phyloP scores from a whole-genome alignment of 64 coral and sea anemone genomes.

The Catalaphyllia jardinei region DNA sequence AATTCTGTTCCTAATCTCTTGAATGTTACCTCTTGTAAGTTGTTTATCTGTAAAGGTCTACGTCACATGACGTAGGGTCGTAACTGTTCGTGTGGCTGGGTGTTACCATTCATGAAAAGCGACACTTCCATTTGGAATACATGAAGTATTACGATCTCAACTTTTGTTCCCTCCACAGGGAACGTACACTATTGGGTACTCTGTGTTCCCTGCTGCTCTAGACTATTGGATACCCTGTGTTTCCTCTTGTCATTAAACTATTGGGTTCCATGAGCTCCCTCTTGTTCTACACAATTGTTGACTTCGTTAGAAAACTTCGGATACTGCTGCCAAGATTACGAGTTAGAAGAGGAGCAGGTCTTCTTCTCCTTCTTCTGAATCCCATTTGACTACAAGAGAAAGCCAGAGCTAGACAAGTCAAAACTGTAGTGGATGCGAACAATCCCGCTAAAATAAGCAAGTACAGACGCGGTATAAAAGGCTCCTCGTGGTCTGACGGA shows the following conservation, averaged over 20 bases:
- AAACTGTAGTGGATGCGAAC: constrained; percentile 49
- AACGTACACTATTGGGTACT: not conserved
- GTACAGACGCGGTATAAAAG: constrained; percentile 48
- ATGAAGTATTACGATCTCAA: no score
- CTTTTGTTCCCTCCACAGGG: no score
- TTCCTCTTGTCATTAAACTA: not conserved
- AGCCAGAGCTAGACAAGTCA: constrained; percentile 31
- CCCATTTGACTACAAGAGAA: constrained; percentile 19
- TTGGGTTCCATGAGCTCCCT: not conserved
- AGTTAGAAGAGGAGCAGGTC: not conserved
- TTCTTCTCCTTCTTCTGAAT: constrained; percentile 1
- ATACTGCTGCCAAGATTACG: not conserved
- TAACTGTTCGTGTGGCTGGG: no score
- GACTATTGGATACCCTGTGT: not conserved
- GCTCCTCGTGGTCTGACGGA: not conserved
- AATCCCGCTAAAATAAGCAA: constrained; percentile 74
- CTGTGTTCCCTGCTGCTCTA: not conserved
- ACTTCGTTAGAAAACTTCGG: not conserved
- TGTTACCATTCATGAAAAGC: no score
- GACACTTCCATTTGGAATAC: no score
- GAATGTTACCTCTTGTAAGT: no score
- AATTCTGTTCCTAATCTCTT: no score
- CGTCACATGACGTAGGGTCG: no score
- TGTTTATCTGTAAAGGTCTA: no score
- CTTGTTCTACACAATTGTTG: not conserved